phyloP scores from a whole-genome alignment of 2,113 vertebrate species.

The Felis chaus region DNA sequence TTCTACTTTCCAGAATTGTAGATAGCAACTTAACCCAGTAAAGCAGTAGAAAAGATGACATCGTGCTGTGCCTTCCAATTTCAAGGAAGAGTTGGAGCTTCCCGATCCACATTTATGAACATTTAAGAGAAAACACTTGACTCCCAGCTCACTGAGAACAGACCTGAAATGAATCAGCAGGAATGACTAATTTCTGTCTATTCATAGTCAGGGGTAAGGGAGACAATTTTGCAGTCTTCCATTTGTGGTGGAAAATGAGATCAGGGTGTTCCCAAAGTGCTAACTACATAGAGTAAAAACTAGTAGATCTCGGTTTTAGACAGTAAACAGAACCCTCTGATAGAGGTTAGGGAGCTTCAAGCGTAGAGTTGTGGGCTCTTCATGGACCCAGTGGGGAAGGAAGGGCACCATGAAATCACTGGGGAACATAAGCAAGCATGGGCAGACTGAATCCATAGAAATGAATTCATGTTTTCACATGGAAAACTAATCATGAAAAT shows the following conservation, averaged over 20 bases:
- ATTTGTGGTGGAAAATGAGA: not conserved
- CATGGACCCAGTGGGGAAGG: not conserved
- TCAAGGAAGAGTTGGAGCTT: not conserved
- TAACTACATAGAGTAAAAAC: not conserved
- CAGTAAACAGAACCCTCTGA: not conserved
- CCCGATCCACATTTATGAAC: not conserved
- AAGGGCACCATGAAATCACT: not conserved
- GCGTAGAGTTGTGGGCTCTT: not conserved
- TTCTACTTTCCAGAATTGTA: not conserved
- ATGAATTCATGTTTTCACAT: not conserved
- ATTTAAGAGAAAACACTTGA: not conserved
- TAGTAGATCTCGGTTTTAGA: not conserved
- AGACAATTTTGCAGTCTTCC: not conserved
- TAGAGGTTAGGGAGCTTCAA: not conserved
- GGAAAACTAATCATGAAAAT: not conserved
- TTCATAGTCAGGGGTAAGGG: not conserved
- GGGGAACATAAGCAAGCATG: not conserved
- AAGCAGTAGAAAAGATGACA: not conserved
- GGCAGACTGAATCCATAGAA: not conserved
- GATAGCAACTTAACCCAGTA: not conserved
- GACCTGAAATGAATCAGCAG: slow-evolving; percentile 6
- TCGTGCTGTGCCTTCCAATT: not conserved
- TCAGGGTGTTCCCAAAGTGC: not conserved
- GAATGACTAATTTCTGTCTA: slow-evolving; percentile 41
- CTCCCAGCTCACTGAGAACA: not conserved